Evolutionary conservation across 2,888 invertebrate genomes (phyloP), one percentile per base, ranked within the genome.

Genomic region (Antheraea assamensis): DNA sequence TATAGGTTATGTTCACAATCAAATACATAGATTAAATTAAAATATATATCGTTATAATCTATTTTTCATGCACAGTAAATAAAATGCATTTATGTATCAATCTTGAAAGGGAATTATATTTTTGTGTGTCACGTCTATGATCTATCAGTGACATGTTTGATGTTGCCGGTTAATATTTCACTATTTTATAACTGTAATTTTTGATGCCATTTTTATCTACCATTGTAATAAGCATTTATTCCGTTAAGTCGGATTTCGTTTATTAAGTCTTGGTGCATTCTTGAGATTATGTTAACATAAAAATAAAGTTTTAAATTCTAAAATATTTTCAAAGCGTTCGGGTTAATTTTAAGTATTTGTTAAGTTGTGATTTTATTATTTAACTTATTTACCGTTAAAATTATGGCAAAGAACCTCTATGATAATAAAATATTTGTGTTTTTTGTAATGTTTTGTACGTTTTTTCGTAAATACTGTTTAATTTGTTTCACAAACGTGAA

Each of bases 311-410:
- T 83, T 76, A 92, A 92, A 88, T 87, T 90, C 79, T 80, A 82
- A 83, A 78, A 78, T 76, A 74, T 55, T 30, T 47, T 35, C 76
- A 76, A 83, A 90, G 85, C 90, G 91, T 89, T 89, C 83, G 86
- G 87, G 87, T 92, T 93, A 93, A 92, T 93, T 93, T 92, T 94
- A 93, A 93, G 92, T 92, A 91, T 93, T 93, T 93, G 88, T 92
- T 94, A 93, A 92, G 93, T 93, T 93, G 92, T 93, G 92, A 92
- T 91, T 91, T 92, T 92, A 92, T 93, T 93, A 90, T 92, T 92
- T 92, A 93, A 92, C 92, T 93, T 93, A 93, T 94, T 92, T 92
- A 93, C 88, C 27, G 13, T 89, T 93, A 89, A 94, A 94, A 94
- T 94, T 94, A 94, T 93, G 93, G 92, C 93, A 93, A 93, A 91